A percentile compares a stretch with the other conserved stretches of the same genome.
These are phyloP conservation scores for Amphiura filiformis DNA, from an alignment of 35 echinoderm and acorn worm genomes.

Conservation along the genomic window DNA sequence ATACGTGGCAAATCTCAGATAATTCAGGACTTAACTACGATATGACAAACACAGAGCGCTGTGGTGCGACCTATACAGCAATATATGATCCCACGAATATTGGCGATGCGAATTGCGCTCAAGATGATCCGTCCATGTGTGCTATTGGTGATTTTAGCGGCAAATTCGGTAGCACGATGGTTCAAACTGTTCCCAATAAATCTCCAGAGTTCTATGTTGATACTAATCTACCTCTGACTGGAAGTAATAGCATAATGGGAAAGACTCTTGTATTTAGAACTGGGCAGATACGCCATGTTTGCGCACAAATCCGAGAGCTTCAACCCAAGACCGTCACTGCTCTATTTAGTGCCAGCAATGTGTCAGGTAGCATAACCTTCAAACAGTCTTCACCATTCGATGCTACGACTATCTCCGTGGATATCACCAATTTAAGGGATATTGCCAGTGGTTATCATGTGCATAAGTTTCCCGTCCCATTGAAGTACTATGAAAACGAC, in stretches of 20 bases:
- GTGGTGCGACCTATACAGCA: conserved; percentile 12
- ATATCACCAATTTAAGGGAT: conserved; percentile 50
- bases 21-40: conserved; percentile 36
- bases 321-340: conserved; percentile 54
- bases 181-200: conserved; percentile 41
- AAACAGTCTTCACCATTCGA: conserved; percentile 73
- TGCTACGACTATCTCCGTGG: conserved; percentile 48
- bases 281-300: conserved; percentile 13
- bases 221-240: conserved; percentile 60
- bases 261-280: conserved; percentile 68
- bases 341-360: conserved; percentile 44
- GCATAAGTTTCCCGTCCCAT: conserved; percentile 77
- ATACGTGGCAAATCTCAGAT: conserved; percentile 52
- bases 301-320: conserved; percentile 51
- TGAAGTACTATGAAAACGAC: conserved; percentile 36
- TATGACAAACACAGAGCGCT: conserved; percentile 57
- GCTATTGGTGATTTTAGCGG: conserved; percentile 30
- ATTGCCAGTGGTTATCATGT: conserved; percentile 86
- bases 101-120: neutral
- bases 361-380: conserved; percentile 55
- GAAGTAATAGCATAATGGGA: conserved; percentile 27
- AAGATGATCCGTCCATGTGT: neutral
- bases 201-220: conserved; percentile 59
- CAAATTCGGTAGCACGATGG: conserved; percentile 56
- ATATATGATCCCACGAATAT: conserved; percentile 28